Conservation (phyloP, 2,113 vertebrate genomes). For the Peromyscus californicus region DNA sequence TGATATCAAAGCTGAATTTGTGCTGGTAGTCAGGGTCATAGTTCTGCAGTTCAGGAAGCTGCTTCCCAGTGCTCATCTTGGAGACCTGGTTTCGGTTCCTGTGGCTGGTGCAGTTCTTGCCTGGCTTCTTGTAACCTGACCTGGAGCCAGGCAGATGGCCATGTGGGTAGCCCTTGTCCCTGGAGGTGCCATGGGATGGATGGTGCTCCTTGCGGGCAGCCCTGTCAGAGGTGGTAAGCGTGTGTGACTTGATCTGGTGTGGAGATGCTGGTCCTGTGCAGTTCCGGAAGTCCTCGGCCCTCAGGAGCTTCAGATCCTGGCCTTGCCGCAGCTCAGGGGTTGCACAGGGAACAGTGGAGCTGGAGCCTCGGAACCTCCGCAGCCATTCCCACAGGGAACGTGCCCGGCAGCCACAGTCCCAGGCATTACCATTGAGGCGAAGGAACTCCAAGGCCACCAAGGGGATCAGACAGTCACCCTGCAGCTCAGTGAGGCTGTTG, state of each 20-base stretch:
- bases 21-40: conserved; percentile 89
- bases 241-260: conserved; percentile 95
- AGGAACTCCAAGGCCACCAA: conserved; percentile 96
- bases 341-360: conserved; percentile 91
- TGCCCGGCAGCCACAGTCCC: conserved; percentile 96
- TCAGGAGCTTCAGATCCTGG: conserved; percentile 93
- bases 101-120: conserved; percentile 93
- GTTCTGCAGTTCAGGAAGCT: conserved; percentile 91
- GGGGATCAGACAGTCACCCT: conserved; percentile 92
- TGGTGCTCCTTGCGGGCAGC: conserved; percentile 92
- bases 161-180: conserved; percentile 86
- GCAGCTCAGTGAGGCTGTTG: conserved; percentile 95
- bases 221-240: conserved; percentile 91
- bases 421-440: conserved; percentile 96
- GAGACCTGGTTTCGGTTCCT: conserved; percentile 90
- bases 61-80: conserved; percentile 85
- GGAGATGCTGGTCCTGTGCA: conserved; percentile 96
- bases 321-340: conserved; percentile 89
- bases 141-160: conserved; percentile 87
- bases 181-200: conserved; percentile 84
- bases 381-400: conserved; percentile 98
- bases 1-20: conserved; percentile 86
- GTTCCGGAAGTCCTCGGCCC: conserved; percentile 94
- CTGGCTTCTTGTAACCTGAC: conserved; percentile 85
- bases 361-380: conserved; percentile 94